Evolutionary conservation across 2,888 invertebrate genomes (phyloP).

Genomic region (Antheraea yamamai): DNA sequence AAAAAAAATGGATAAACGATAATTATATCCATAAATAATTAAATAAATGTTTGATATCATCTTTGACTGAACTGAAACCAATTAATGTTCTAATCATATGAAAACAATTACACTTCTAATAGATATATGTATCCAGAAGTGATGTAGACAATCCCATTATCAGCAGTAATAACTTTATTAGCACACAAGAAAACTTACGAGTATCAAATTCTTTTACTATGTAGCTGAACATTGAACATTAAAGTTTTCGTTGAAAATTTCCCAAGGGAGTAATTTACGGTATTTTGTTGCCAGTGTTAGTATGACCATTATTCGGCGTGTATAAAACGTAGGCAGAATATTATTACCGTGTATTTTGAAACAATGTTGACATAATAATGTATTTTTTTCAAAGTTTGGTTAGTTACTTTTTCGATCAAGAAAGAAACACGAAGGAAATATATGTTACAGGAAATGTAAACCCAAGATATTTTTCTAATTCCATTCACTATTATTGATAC

Average conservation of each 20-base stretch:
- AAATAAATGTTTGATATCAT: too few species aligned
- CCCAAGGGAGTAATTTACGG: constrained; percentile 24
- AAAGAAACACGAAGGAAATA: neutral
- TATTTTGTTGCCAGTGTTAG: neutral
- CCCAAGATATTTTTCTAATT: neutral
- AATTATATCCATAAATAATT: too few species aligned
- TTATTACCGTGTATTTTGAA: neutral
- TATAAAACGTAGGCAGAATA: neutral
- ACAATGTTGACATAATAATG: too few species aligned
- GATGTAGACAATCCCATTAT: neutral
- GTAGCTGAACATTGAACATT: neutral
- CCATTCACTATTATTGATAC: neutral
- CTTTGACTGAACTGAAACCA: too few species aligned
- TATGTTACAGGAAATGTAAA: neutral
- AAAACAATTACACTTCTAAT: neutral
- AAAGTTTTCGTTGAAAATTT: constrained; percentile 24
- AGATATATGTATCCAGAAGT: neutral
- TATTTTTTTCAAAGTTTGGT: too few species aligned
- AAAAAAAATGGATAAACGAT: too few species aligned
- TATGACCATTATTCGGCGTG: neutral
- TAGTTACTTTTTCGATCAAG: neutral
- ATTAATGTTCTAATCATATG: too few species aligned
- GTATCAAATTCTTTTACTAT: constrained; percentile 2
- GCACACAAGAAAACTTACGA: neutral
- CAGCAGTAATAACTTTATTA: neutral